Evolutionary conservation across 2,113 vertebrate species (phyloP).

Genomic region (Rhodinocichla rosea): DNA sequence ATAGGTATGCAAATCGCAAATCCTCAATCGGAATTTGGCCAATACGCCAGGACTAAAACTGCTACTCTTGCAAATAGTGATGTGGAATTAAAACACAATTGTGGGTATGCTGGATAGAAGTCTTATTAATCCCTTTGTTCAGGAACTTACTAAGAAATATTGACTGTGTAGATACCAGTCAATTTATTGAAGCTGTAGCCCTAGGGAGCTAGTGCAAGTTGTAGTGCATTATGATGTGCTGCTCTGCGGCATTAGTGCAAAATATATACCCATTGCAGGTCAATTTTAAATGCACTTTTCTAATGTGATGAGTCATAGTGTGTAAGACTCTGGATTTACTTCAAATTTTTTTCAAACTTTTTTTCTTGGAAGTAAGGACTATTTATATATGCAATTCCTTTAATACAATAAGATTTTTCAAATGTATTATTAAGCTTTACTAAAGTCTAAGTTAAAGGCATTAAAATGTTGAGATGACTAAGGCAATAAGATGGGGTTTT

Average conservation of each 20-base stretch:
- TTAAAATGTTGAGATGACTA: not conserved
- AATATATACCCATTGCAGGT: not conserved
- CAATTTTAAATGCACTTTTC: conserved; percentile 16
- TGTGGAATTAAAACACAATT: conserved; percentile 31
- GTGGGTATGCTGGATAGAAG: not conserved
- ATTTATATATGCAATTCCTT: not conserved
- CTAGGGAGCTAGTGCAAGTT: not conserved
- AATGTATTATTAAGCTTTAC: not conserved
- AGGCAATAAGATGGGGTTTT: not conserved
- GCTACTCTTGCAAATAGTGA: not conserved
- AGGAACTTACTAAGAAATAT: conserved; percentile 24
- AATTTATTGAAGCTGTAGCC: conserved; percentile 33
- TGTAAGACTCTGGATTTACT: not conserved
- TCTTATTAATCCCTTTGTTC: conserved; percentile 27
- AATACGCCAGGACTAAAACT: conserved; percentile 8
- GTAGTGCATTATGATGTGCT: conserved; percentile 4
- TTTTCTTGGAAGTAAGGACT: not conserved
- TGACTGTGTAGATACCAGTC: conserved; percentile 14
- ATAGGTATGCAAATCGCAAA: conserved; percentile 52
- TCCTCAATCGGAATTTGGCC: conserved; percentile 22
- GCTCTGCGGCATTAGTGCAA: not conserved
- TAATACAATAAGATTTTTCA: not conserved
- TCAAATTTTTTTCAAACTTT: not conserved
- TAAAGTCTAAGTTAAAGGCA: not conserved
- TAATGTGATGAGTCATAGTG: not conserved